A percentile compares a stretch with the other conserved stretches of the same genome.
phyloP scores from a whole-genome alignment of 2,888 invertebrate genomes.

The Lydus trimaculatus region DNA sequence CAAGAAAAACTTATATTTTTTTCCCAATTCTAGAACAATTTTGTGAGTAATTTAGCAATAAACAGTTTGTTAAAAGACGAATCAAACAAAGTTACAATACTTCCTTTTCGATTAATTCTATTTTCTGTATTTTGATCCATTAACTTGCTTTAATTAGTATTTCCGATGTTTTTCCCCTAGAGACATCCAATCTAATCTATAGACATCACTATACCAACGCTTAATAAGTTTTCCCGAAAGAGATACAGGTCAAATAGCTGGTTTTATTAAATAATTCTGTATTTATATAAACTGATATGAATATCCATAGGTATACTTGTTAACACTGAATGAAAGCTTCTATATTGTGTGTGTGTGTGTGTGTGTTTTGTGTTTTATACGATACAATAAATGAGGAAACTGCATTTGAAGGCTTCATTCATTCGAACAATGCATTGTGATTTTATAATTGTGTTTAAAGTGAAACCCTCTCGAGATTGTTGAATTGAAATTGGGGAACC shows the following conservation, averaged over 20 bases:
- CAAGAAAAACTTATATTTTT: no score
- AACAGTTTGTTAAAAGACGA: no score
- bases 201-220: not conserved
- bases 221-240: not conserved
- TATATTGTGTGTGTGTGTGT: not conserved
- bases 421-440: constrained; percentile 48
- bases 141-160: not conserved
- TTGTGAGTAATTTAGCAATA: no score
- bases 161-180: not conserved
- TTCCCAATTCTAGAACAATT: no score
- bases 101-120: no score
- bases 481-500: constrained; percentile 33
- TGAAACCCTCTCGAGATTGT: constrained; percentile 45
- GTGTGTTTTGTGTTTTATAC: constrained; percentile 24
- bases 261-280: not conserved
- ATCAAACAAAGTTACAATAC: no score
- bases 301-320: not conserved
- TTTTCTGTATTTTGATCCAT: not conserved
- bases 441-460: constrained; percentile 52
- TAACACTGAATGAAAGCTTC: not conserved
- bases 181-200: not conserved
- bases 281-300: not conserved
- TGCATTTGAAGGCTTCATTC: constrained; percentile 46
- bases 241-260: not conserved
- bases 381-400: constrained; percentile 35